A percentile compares a stretch with the other conserved stretches of the same genome.
Evolutionary conservation across 2,797 vertebrate genomes (phyloP).

Genomic region (Gobionotothen gibberifrons): DNA sequence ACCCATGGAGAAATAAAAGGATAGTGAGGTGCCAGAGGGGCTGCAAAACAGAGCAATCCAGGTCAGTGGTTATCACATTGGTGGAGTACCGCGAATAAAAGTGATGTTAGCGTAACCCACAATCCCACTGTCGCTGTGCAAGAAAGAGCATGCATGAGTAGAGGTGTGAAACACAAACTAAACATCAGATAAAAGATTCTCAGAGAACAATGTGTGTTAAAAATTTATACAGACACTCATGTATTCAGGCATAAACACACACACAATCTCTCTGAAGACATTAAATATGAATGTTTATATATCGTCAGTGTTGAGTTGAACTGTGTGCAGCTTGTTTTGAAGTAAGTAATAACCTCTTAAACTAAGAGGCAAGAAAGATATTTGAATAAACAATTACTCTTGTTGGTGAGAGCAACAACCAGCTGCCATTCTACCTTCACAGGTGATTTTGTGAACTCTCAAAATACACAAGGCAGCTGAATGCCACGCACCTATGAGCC

Average conservation of each 20-base stretch:
- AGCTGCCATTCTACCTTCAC: not conserved
- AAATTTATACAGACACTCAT: too few relatives aligned
- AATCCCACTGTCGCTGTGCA: not conserved
- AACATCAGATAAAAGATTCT: not conserved
- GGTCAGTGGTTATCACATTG: slow-evolving; percentile 16
- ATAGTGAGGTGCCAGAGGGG: slow-evolving; percentile 10
- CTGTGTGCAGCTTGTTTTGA: not conserved
- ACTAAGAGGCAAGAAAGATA: not conserved
- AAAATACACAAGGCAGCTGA: not conserved
- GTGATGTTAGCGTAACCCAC: slow-evolving; percentile 1
- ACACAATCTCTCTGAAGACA: not conserved
- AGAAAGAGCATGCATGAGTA: slow-evolving; percentile 1
- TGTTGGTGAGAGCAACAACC: not conserved
- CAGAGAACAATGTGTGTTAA: too few relatives aligned
- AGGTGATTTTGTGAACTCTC: slow-evolving; percentile 43
- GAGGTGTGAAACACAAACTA: slow-evolving; percentile 8
- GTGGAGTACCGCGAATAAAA: not conserved
- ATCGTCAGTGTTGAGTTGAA: not conserved
- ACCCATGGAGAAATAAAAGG: not conserved
- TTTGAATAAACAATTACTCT: not conserved
- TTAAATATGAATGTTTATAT: not conserved
- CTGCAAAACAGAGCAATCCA: slow-evolving; percentile 11
- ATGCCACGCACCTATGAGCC: slow-evolving; percentile 85
- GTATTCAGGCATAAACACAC: not conserved
- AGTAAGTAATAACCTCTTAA: not conserved